Percentiles rank a stretch among this genome's conserved stretches.
phyloP scores from a whole-genome alignment of 2,797 vertebrate species.

The Synaphobranchus kaupii region DNA sequence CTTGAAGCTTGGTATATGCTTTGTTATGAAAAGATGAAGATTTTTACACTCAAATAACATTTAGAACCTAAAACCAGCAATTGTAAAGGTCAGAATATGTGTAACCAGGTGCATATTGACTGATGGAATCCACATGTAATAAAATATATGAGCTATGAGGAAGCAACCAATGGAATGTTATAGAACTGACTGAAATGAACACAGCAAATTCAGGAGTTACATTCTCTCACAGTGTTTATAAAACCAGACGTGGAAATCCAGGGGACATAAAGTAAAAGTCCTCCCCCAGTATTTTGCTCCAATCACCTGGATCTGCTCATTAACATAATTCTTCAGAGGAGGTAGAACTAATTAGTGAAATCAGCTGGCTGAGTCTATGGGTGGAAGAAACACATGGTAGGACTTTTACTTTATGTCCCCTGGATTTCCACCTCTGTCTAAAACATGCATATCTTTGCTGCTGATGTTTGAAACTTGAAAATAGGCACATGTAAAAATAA shows the following conservation, averaged over 20 bases:
- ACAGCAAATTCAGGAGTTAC: neutral
- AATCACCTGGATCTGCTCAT: too few relatives aligned
- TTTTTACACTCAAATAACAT: neutral
- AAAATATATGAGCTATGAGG: neutral
- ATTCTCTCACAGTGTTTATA: constrained; percentile 9
- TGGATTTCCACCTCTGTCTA: too few relatives aligned
- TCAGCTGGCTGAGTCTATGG: too few relatives aligned
- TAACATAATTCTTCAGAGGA: too few relatives aligned
- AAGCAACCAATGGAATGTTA: neutral
- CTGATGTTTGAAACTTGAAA: neutral
- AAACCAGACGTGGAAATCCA: neutral
- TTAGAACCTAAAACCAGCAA: neutral
- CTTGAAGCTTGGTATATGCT: neutral
- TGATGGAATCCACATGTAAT: neutral
- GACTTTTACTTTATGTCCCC: too few relatives aligned
- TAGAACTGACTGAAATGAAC: constrained; percentile 49
- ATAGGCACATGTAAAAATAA: constrained; percentile 41
- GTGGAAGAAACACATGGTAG: too few relatives aligned
- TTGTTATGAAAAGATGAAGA: neutral
- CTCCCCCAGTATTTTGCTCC: too few relatives aligned
- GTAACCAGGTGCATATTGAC: neutral
- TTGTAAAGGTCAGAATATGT: neutral
- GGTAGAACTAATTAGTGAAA: too few relatives aligned
- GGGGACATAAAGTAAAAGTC: too few relatives aligned
- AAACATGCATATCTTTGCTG: neutral